Evolutionary conservation across 2,888 invertebrate species (phyloP).

Genomic region (Acronicta aceris): DNA sequence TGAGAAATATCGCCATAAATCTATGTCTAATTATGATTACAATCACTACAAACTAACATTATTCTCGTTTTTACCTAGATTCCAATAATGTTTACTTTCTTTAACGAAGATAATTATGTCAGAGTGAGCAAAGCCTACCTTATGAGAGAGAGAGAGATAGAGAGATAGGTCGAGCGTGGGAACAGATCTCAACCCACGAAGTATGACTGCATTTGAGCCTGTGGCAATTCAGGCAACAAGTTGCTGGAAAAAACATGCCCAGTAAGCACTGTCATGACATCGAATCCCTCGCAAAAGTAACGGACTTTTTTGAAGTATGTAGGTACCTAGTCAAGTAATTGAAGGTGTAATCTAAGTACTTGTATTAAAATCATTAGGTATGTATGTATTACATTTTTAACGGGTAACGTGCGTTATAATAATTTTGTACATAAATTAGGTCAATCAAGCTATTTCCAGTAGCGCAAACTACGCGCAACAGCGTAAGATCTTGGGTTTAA

Average conservation of each 20-base stretch:
- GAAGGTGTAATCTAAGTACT: too few relatives aligned
- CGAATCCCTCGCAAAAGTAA: slow-evolving; percentile 66
- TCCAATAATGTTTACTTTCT: slow-evolving; percentile 37
- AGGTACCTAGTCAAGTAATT: slow-evolving; percentile 4
- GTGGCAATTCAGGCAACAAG: slow-evolving; percentile 68
- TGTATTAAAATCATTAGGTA: background rate
- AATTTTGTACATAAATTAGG: too few relatives aligned
- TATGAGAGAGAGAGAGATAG: slow-evolving; percentile 62
- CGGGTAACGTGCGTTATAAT: too few relatives aligned
- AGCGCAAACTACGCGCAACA: too few relatives aligned
- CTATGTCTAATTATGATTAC: background rate
- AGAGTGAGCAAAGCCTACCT: slow-evolving; percentile 43
- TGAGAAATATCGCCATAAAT: background rate
- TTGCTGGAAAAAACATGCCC: slow-evolving; percentile 69
- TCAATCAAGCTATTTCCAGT: too few relatives aligned
- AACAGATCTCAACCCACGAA: slow-evolving; percentile 65
- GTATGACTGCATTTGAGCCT: slow-evolving; percentile 68
- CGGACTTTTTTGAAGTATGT: slow-evolving; percentile 52
- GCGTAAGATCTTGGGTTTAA: too few relatives aligned
- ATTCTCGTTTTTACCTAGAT: slow-evolving; percentile 12
- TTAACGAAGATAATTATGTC: slow-evolving; percentile 37
- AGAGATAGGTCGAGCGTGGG: slow-evolving; percentile 74
- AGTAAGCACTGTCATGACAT: slow-evolving; percentile 61
- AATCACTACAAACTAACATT: slow-evolving; percentile 1
- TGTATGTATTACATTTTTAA: too few relatives aligned